A percentile compares a stretch with the other conserved stretches of the same genome.
phyloP scores from a whole-genome alignment of 2,113 vertebrate genomes.

The Archocentrus centrarchus region DNA sequence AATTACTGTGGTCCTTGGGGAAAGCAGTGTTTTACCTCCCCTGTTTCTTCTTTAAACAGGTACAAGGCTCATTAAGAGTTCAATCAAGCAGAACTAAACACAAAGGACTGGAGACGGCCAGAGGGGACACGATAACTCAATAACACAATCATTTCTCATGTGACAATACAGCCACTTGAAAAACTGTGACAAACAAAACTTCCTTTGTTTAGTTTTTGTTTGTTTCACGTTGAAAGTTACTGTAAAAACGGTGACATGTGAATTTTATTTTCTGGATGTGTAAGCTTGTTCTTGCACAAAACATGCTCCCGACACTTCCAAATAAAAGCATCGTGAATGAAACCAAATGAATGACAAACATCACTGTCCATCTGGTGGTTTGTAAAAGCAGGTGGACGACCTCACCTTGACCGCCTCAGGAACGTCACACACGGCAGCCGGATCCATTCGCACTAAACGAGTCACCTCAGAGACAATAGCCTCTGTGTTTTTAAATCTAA shows the following conservation, averaged over 20 bases:
- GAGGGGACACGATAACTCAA: conserved; percentile 24
- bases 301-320: neutral
- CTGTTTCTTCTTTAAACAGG: conserved; percentile 12
- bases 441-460: conserved; percentile 93
- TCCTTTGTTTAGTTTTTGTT: neutral
- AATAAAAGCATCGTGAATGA: neutral
- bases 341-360: neutral
- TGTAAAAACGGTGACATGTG: neutral
- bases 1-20: conserved; percentile 26
- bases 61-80: conserved; percentile 55
- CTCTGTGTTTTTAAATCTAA: conserved; percentile 96
- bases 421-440: conserved; percentile 92
- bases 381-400: neutral
- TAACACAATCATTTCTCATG: conserved; percentile 30
- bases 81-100: conserved; percentile 45
- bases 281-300: neutral
- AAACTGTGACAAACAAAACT: neutral
- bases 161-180: neutral
- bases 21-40: neutral
- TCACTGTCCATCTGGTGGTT: neutral
- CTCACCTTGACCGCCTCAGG: conserved; percentile 95
- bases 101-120: conserved; percentile 11
- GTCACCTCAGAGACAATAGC: conserved; percentile 95
- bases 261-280: neutral
- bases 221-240: neutral